A percentile compares a stretch with the other conserved stretches of the same genome.
These are phyloP conservation scores for Formicarius rufipectus DNA, from an alignment of 2,113 vertebrate species.

Conservation along the genomic window DNA sequence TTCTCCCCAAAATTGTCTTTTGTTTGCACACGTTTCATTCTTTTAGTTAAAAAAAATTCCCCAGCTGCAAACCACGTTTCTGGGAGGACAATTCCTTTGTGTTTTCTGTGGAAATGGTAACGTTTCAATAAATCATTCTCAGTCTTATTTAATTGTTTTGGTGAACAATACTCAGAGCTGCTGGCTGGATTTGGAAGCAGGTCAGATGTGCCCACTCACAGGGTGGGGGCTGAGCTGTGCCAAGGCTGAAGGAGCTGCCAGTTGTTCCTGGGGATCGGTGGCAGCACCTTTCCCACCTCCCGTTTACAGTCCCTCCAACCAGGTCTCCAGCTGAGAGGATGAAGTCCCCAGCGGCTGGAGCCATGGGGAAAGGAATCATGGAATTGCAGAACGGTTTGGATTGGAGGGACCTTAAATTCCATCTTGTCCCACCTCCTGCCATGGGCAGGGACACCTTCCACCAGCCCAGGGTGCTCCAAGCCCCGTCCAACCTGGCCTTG, in stretches of 20 bases:
- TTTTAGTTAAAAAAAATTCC: neutral
- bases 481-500: accelerated
- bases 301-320: neutral
- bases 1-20: neutral
- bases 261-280: neutral
- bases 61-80: neutral
- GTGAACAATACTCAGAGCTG: neutral
- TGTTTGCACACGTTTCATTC: neutral
- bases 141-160: neutral
- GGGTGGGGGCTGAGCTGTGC: neutral
- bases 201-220: neutral
- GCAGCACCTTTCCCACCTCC: neutral
- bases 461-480: neutral
- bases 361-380: neutral
- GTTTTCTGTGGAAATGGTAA: neutral
- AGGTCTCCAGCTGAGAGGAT: neutral
- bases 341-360: neutral
- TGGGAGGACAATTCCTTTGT: neutral
- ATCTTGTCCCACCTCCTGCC: neutral
- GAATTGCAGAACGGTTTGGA: neutral
- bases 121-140: neutral
- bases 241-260: neutral
- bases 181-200: neutral
- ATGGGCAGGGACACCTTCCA: neutral
- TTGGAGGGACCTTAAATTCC: neutral